Evolutionary conservation across 2,113 vertebrate species (phyloP).

Genomic region (Platysteira castanea): DNA sequence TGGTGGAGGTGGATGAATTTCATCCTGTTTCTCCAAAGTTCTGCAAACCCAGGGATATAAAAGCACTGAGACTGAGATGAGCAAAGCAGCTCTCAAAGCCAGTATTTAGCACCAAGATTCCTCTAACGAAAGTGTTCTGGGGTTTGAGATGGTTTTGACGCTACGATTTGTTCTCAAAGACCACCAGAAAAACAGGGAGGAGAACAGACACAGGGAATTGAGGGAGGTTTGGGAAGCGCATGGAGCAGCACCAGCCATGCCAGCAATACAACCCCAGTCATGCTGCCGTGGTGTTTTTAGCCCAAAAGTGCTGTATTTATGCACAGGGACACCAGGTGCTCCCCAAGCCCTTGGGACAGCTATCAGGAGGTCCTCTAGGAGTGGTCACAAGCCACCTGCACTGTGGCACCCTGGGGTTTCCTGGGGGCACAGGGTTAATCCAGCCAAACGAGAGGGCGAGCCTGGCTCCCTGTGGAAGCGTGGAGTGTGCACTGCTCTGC

Average conservation of each 20-base stretch:
- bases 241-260: neutral
- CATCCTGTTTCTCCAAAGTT: neutral
- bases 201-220: neutral
- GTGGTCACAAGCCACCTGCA: neutral
- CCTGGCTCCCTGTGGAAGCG: neutral
- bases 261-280: no score
- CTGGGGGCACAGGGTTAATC: neutral
- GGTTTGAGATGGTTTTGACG: neutral
- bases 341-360: neutral
- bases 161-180: neutral
- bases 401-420: neutral
- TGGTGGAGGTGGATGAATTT: neutral
- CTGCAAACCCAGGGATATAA: neutral
- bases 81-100: neutral
- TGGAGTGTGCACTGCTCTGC: neutral
- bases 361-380: neutral
- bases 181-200: neutral
- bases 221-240: neutral
- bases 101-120: neutral
- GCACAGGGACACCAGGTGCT: neutral
- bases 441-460: accelerated
- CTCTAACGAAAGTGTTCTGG: neutral
- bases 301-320: neutral
- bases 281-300: neutral
- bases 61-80: neutral